These are phyloP conservation scores for Julus scandinavius DNA, from an alignment of 2,888 invertebrate genomes.

Conservation along the genomic window DNA sequence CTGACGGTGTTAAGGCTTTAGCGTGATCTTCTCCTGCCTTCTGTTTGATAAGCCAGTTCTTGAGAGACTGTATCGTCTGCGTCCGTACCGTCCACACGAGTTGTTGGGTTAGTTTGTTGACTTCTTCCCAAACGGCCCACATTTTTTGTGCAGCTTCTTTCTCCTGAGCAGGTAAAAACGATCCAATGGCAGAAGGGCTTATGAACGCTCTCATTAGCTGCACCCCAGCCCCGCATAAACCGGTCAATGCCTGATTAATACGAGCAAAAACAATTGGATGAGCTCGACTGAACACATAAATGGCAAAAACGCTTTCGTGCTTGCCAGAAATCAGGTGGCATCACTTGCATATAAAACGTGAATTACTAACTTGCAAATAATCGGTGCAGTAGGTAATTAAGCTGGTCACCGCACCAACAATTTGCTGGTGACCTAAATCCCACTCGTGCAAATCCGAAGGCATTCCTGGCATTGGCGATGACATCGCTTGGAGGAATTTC, in stretches of 20 bases:
- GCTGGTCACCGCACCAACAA: slow-evolving; percentile 17
- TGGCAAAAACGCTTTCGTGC: background rate
- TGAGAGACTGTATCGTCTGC: slow-evolving; percentile 44
- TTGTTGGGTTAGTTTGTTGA: slow-evolving; percentile 43
- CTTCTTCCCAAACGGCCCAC: slow-evolving; percentile 50
- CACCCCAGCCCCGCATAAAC: slow-evolving; percentile 44
- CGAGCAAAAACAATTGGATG: background rate
- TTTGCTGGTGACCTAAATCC: slow-evolving; percentile 18
- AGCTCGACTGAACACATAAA: slow-evolving; percentile 2
- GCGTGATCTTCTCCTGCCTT: slow-evolving; percentile 31
- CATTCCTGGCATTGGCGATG: slow-evolving; percentile 47
- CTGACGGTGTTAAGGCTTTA: slow-evolving; percentile 35
- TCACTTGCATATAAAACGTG: background rate
- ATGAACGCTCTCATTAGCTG: slow-evolving; percentile 31
- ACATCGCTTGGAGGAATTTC: background rate
- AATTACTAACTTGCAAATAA: slow-evolving; percentile 49
- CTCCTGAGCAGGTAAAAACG: slow-evolving; percentile 33
- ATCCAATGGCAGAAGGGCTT: slow-evolving; percentile 34
- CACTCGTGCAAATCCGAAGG: slow-evolving; percentile 37
- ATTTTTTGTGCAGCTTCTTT: slow-evolving; percentile 39
- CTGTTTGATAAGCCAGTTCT: slow-evolving; percentile 43
- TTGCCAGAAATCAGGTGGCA: background rate
- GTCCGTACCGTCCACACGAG: background rate
- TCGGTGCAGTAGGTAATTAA: slow-evolving; percentile 34
- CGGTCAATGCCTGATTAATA: slow-evolving; percentile 47